Conservation (phyloP, 92 coral and sea anemone genomes). For the Palythoa grandis region DNA sequence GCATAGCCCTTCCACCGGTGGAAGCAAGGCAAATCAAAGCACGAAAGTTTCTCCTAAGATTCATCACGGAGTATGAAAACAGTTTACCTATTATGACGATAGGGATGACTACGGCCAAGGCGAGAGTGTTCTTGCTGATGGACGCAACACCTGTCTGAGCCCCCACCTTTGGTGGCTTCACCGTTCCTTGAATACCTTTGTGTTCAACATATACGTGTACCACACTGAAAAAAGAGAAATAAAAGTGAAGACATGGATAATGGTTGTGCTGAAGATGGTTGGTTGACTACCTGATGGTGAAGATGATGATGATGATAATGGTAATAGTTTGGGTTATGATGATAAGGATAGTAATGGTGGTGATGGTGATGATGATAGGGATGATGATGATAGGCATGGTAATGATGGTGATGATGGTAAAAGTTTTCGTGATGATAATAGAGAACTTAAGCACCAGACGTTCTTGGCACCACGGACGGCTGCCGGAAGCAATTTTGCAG, state of each 20-base stretch:
- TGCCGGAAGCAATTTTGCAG: too few relatives aligned
- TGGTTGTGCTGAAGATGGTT: neutral
- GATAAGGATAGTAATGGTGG: too few relatives aligned
- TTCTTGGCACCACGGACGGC: too few relatives aligned
- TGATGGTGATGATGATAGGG: neutral
- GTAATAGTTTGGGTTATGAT: neutral
- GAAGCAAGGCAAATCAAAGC: too few relatives aligned
- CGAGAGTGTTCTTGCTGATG: conserved; percentile 20
- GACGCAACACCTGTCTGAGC: conserved; percentile 20
- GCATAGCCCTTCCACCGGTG: too few relatives aligned
- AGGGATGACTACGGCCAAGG: conserved; percentile 35
- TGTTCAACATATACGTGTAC: conserved; percentile 24
- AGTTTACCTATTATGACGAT: conserved; percentile 15
- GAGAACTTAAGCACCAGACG: too few relatives aligned
- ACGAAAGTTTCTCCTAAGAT: neutral
- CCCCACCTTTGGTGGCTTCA: neutral
- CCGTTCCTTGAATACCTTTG: conserved; percentile 28
- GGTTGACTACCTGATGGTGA: neutral
- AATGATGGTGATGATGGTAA: neutral
- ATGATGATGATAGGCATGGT: neutral
- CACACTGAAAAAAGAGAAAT: neutral
- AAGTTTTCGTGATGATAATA: too few relatives aligned
- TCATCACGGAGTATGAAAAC: neutral
- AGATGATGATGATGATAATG: neutral
- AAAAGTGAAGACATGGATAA: neutral